Conservation (phyloP, 2,797 vertebrate species). For the Luscinia megarhynchos region DNA sequence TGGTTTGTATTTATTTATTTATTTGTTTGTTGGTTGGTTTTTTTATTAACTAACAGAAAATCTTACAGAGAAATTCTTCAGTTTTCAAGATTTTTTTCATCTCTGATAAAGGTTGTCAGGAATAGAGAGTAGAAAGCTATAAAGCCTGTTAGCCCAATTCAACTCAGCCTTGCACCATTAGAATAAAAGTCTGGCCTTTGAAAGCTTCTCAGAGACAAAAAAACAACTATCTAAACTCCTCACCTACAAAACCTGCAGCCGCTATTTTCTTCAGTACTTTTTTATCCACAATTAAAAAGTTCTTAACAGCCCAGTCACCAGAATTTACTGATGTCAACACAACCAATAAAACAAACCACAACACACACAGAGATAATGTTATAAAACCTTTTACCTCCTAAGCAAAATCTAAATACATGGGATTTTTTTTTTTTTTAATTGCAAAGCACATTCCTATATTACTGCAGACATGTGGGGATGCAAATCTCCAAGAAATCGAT, state of each 20-base stretch:
- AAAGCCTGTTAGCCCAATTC: background rate
- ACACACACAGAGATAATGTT: fast-evolving
- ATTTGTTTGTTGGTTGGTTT: too few relatives aligned
- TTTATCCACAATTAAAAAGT: background rate
- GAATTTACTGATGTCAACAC: fast-evolving
- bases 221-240: background rate
- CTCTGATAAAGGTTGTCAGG: background rate
- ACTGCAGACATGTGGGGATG: background rate
- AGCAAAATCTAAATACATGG: background rate
- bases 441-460: background rate
- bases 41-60: background rate
- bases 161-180: background rate
- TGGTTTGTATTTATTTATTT: background rate
- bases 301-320: background rate
- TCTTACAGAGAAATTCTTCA: background rate
- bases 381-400: background rate
- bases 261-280: background rate
- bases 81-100: background rate
- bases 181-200: background rate
- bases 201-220: background rate
- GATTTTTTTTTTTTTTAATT: background rate
- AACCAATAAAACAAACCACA: background rate
- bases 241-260: background rate
- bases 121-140: background rate
- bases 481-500: slow-evolving; percentile 39